Base-by-base conservation (phyloP, 37 sponge, comb jelly and placozoan species). In the Crambe crambe region DNA sequence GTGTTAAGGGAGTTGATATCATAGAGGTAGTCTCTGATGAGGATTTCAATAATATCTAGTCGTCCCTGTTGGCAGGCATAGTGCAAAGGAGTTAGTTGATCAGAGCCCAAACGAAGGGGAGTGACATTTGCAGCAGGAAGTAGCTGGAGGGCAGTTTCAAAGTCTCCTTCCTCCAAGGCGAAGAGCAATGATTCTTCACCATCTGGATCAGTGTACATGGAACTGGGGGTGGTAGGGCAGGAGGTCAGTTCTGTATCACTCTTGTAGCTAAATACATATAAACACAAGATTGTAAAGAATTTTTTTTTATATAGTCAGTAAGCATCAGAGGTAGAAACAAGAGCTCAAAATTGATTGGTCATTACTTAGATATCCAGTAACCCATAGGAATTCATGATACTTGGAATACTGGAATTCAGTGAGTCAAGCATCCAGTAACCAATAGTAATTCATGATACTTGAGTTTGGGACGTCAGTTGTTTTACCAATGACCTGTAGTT, bases 11-110 rank as follows among this genome's bases (percentile, higher is more conserved):
- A 21, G 3, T 42, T 10, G 31, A 73, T 17, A 41, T 76, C 62
- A 60, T n/a, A 76, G 9, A 12, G 6, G 26, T 76, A 37, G 1
- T 76, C 22, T 37, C 1, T 18, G 42, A 76, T 62, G 1, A 76
- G 62, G 8, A 34, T 37, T 39, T 76, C 62, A 15, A 76, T 40
- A 23, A 76, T 57, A 21, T 76, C 76, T 20, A 76, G 26, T 2
- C 76, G 62, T 9, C 76, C 76, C 4, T 76, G 76, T 41, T 60
- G 62, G 59, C 76, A 76, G 25, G 76, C 76, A 60, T 76, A 76
- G 62, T 76, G 76, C 37, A 76, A 36, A 2, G 76, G 76, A 39
- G 76, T 76, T 43, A 79, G 56, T 25, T 79, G 68, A 5, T 68
- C 54, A 37, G 57, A 54, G 20, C 79, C 79, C 35, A 79, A 23